Evolutionary conservation across 2,797 vertebrate species (phyloP).

Genomic region (Odontamblyopus lacepedii): DNA sequence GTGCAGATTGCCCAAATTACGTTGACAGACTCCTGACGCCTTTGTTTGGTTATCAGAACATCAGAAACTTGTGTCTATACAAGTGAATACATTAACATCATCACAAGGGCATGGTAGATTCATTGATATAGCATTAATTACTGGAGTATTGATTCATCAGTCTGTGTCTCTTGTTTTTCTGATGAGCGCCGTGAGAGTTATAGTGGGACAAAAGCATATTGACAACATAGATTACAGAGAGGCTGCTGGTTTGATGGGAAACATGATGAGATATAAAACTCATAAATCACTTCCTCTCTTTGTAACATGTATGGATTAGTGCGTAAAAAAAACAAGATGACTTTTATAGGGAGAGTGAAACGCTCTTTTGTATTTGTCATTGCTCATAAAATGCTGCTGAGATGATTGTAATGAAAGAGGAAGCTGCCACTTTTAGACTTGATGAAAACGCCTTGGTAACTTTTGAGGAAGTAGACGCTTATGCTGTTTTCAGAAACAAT

Average conservation of each 20-base stretch:
- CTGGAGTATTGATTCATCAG: slow-evolving; percentile 38
- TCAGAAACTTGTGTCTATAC: slow-evolving; percentile 16
- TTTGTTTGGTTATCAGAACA: not conserved
- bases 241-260: slow-evolving; percentile 42
- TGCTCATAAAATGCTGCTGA: not conserved
- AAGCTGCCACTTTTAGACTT: not conserved
- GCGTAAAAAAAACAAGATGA: not conserved
- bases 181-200: slow-evolving; percentile 32
- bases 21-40: not conserved
- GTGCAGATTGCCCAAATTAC: slow-evolving; percentile 17
- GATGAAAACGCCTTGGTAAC: not conserved
- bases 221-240: slow-evolving; percentile 42
- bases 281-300: not conserved
- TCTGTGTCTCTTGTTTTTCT: slow-evolving; percentile 25
- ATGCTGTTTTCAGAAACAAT: too few species aligned
- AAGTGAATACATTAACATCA: slow-evolving; percentile 11
- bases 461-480: too few species aligned
- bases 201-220: slow-evolving; percentile 50
- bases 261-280: slow-evolving; percentile 33
- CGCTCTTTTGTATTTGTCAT: not conserved
- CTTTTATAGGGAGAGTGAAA: not conserved
- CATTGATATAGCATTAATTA: slow-evolving; percentile 47
- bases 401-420: not conserved
- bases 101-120: slow-evolving; percentile 14
- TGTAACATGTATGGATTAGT: slow-evolving; percentile 6